Evolutionary conservation across 2,797 vertebrate genomes (phyloP).

Genomic region (Lithobates pipiens): DNA sequence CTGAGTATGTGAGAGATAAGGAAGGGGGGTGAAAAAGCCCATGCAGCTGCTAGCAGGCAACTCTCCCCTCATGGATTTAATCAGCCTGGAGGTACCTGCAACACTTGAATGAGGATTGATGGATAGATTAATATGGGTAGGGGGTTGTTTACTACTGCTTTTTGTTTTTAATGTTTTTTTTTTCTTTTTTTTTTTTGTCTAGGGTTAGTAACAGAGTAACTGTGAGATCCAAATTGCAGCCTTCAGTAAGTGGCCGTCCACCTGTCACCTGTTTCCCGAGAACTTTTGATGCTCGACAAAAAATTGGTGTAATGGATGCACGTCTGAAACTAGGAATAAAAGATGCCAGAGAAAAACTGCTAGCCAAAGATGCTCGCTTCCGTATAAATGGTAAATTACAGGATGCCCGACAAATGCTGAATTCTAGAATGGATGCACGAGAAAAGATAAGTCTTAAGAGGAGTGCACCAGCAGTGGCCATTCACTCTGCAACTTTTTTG

Average conservation of each 20-base stretch:
- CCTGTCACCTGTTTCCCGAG: conserved; percentile 74
- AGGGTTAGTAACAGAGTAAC: conserved; percentile 70
- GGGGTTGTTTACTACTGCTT: too few species aligned
- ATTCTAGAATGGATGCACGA: conserved; percentile 91
- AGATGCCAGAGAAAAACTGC: conserved; percentile 92
- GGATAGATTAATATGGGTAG: too few species aligned
- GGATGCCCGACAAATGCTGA: conserved; percentile 94
- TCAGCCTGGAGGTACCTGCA: too few species aligned
- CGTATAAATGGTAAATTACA: conserved; percentile 89
- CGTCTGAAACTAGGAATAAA: conserved; percentile 89
- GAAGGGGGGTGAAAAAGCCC: too few species aligned
- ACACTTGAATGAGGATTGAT: too few species aligned
- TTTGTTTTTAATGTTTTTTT: too few species aligned
- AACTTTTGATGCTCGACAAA: conserved; percentile 92
- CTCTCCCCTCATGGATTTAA: too few species aligned
- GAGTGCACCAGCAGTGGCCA: conserved; percentile 75
- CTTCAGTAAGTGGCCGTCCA: conserved; percentile 76
- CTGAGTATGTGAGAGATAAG: too few species aligned
- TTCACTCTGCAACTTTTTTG: conserved; percentile 71
- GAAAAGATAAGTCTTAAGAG: conserved; percentile 93
- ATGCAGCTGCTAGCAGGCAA: too few species aligned
- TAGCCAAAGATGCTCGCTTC: conserved; percentile 92
- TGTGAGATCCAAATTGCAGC: conserved; percentile 73
- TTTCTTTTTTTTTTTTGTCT: too few species aligned
- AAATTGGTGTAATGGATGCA: conserved; percentile 88